Base-by-base conservation (phyloP, 2,797 vertebrate genomes). In the Numenius phaeopus region DNA sequence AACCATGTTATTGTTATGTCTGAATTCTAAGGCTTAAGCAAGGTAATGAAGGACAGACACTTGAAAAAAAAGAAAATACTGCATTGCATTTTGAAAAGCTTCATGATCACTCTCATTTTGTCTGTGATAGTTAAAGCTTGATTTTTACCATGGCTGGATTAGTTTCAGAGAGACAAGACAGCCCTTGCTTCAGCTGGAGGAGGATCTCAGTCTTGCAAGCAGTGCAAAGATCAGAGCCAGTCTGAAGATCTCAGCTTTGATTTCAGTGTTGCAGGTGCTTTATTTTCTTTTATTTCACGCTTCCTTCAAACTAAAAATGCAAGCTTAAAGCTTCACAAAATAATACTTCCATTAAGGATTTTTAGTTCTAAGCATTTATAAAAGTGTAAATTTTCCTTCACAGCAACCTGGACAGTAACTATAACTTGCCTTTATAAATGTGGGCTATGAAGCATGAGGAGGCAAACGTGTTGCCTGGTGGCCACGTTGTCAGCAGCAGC, bases 401-500 rank as follows among this genome's bases (percentile, higher is more conserved):
- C 14, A 14, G 19, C 15, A 55, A 9, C 50, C 47, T 14, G 57
- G 71, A 39, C 42, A 46, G 55, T 37, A 17, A 26, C 37, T 67
- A 0, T 29, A 40, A 23, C 14, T 58, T 44, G 16, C 9, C 59
- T 58, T 72, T 24, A 3, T 32, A 22, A 26, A 16, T 1, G 34
- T 15, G 34, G 52, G 14, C 24, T 34, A 0, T 2, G 47, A 40
- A 64, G 52, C 32, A 6, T 0, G 0, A 65, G 57, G 40, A 65
- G 55, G 7, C 59, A 37, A 64, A 5, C 6, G 9, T 0, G 1
- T 6, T 82, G 24, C 18, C 20, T 69, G 50, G 50, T 57, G 80
- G 15, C 49, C 46, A 21, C 29, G 0, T 0, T 49, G 29, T 9
- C 42, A 7, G 2, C 49, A 57, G 1, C 30, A n/a, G 9, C 1